Evolutionary conservation across 2,113 vertebrate genomes (phyloP).

Genomic region (Gulo gulo): DNA sequence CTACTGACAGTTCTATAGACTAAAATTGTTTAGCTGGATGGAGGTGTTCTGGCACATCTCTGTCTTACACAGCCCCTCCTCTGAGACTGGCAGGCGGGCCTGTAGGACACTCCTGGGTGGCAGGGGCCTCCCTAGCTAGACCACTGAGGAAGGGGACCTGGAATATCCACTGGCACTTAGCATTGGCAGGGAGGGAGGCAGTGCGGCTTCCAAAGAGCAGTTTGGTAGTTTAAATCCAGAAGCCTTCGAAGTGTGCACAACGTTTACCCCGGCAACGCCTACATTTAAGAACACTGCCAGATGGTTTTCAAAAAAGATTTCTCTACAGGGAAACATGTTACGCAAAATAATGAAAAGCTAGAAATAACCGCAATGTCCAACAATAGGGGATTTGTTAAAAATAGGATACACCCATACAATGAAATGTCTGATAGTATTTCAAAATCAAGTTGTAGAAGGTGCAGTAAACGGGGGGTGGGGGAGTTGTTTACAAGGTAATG

Average conservation of each 20-base stretch:
- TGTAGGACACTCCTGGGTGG: neutral
- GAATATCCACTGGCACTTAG: neutral
- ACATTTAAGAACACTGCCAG: neutral
- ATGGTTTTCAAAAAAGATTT: constrained; percentile 27
- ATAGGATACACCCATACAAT: neutral
- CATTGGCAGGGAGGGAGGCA: neutral
- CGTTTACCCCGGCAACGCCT: neutral
- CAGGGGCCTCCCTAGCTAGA: neutral
- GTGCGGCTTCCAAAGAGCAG: neutral
- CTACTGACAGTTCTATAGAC: neutral
- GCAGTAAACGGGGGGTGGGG: neutral
- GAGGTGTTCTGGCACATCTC: neutral
- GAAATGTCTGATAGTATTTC: neutral
- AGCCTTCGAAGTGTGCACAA: neutral
- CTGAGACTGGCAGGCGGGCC: neutral
- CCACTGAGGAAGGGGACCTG: neutral
- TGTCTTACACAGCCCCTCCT: rapidly evolving
- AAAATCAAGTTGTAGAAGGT: neutral
- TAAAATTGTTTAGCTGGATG: neutral
- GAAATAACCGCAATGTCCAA: constrained; percentile 2
- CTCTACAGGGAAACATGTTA: neutral
- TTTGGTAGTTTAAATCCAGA: neutral
- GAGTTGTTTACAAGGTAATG: neutral
- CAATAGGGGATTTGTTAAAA: neutral
- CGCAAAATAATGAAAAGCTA: constrained; percentile 7